phyloP scores from a whole-genome alignment of 1,140 invertebrate species.

The Meloidogyne floridensis region DNA sequence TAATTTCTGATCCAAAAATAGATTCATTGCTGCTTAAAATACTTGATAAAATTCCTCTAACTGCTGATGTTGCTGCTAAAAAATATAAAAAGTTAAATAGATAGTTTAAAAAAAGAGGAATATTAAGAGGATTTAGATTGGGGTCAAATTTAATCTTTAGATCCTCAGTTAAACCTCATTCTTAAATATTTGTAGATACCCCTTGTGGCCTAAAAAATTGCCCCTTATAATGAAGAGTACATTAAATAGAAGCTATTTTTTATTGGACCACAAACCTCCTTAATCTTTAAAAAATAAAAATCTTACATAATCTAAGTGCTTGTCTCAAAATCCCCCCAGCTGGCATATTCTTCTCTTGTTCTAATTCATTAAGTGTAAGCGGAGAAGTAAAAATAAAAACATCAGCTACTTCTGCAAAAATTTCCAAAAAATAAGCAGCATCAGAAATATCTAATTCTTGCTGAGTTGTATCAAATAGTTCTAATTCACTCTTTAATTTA shows the following conservation, averaged over 20 bases:
- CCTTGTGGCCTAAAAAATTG: no score
- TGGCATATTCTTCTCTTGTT: constrained; percentile 99
- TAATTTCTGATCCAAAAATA: constrained; percentile 46
- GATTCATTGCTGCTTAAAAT: not conserved
- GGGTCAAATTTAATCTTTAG: no score
- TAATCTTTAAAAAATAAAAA: constrained; percentile 11
- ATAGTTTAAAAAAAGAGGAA: no score
- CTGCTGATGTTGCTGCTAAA: constrained; percentile 57
- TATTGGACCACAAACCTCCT: not conserved
- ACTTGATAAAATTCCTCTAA: constrained; percentile 48
- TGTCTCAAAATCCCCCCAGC: constrained; percentile 94
- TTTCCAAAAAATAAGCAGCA: constrained; percentile 90
- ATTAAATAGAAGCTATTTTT: no score
- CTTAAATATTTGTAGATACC: no score
- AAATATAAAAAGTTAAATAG: constrained; percentile 14
- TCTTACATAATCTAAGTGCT: constrained; percentile 84
- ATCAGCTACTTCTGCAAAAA: constrained; percentile 96
- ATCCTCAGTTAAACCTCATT: no score
- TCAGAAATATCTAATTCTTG: constrained; percentile 98
- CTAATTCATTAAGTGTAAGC: constrained; percentile 89
- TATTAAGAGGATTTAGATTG: no score
- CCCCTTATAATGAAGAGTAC: no score
- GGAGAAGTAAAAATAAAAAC: constrained; percentile 96
- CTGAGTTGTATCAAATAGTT: constrained; percentile 89
- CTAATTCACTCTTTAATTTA: constrained; percentile 82